These are phyloP conservation scores for Proteles cristata DNA, from an alignment of 2,113 vertebrate genomes.

Conservation along the genomic window DNA sequence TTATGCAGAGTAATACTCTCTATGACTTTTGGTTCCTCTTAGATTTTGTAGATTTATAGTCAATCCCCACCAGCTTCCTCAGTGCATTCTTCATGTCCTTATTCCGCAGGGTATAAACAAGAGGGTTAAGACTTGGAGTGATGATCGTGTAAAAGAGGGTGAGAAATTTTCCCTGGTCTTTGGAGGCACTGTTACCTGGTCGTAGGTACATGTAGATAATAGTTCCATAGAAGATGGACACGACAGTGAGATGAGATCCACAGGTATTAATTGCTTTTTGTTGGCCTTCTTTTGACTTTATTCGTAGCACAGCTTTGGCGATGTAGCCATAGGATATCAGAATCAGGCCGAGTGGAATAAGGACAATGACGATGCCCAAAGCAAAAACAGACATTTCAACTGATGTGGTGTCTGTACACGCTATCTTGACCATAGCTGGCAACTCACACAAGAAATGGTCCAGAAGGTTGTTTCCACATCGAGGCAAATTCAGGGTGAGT, in stretches of 20 bases:
- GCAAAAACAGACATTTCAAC: conserved; percentile 67
- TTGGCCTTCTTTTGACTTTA: conserved; percentile 58
- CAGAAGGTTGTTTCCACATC: conserved; percentile 63
- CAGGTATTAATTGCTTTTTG: conserved; percentile 66
- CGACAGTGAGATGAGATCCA: conserved; percentile 67
- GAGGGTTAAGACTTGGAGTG: conserved; percentile 67
- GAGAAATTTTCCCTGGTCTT: conserved; percentile 63
- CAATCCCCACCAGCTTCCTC: conserved; percentile 14
- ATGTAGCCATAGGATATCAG: conserved; percentile 70
- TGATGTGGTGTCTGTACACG: conserved; percentile 65
- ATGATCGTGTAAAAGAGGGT: conserved; percentile 63
- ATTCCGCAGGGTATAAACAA: conserved; percentile 71
- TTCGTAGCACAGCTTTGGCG: conserved; percentile 62
- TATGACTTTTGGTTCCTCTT: background rate
- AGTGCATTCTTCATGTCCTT: conserved; percentile 66
- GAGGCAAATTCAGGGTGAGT: conserved; percentile 59
- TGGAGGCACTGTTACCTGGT: conserved; percentile 57
- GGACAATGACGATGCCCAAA: conserved; percentile 55
- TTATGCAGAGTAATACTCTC: background rate
- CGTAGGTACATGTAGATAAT: conserved; percentile 66
- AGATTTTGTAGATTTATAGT: background rate
- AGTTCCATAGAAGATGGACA: conserved; percentile 62
- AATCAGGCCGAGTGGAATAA: conserved; percentile 59
- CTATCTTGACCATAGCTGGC: conserved; percentile 65
- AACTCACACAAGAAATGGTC: conserved; percentile 77